Evolutionary conservation across 2,888 invertebrate genomes (phyloP).

Genomic region (Petrophora chlorosata): DNA sequence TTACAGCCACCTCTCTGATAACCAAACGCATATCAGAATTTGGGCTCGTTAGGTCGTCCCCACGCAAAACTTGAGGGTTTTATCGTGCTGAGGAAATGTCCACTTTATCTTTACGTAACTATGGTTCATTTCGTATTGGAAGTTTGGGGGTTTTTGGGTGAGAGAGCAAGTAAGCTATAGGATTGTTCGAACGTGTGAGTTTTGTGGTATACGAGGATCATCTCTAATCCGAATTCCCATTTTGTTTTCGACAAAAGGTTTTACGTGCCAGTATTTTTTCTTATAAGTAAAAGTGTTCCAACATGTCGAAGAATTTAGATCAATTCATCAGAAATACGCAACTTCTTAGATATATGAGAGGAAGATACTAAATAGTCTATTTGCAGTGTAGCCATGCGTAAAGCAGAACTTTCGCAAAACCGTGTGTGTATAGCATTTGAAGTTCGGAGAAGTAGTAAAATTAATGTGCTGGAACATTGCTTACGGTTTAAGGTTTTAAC

Average conservation of each 20-base stretch:
- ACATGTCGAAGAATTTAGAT: no score
- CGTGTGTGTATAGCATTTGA: no score
- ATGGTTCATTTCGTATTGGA: slow-evolving; percentile 13
- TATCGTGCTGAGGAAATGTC: slow-evolving; percentile 10
- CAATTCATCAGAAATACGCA: no score
- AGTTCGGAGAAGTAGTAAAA: not conserved
- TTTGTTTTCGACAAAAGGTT: slow-evolving; percentile 8
- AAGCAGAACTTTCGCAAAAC: not conserved
- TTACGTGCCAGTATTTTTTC: no score
- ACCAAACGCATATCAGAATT: slow-evolving; percentile 53
- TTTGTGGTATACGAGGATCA: slow-evolving; percentile 20
- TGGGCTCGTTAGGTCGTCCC: slow-evolving; percentile 40
- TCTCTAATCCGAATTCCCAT: slow-evolving; percentile 15
- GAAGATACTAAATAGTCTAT: no score
- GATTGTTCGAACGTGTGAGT: slow-evolving; percentile 19
- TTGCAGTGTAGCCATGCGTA: not conserved
- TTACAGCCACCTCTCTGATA: slow-evolving; percentile 61
- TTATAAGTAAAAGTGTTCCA: no score
- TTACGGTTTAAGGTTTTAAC: not conserved
- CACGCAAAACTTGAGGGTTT: slow-evolving; percentile 21
- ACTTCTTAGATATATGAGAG: no score
- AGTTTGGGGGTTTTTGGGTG: slow-evolving; percentile 1
- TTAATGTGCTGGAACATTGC: not conserved
- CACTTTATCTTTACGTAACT: slow-evolving; percentile 12
- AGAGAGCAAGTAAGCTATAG: slow-evolving; percentile 22